A percentile compares a stretch with the other conserved stretches of the same genome.
These are phyloP conservation scores for Dromococcyx pavoninus DNA, from an alignment of 2,797 vertebrate genomes.

Conservation along the genomic window DNA sequence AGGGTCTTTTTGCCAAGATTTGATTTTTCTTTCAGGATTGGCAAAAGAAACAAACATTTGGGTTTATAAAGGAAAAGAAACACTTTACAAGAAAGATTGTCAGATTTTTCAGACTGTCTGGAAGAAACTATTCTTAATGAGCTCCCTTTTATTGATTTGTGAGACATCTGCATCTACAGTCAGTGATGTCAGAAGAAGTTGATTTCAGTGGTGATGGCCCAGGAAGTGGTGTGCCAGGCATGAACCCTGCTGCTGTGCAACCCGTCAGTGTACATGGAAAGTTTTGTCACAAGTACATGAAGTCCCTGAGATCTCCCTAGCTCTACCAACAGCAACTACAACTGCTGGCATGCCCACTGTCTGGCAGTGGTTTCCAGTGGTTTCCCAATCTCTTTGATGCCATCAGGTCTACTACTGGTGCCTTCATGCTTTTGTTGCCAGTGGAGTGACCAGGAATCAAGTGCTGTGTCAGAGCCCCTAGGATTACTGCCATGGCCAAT, in stretches of 20 bases:
- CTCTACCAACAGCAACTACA: neutral
- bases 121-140: neutral
- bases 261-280: neutral
- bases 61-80: neutral
- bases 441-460: neutral
- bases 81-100: neutral
- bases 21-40: neutral
- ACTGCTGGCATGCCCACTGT: neutral
- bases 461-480: neutral
- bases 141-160: neutral
- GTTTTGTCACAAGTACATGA: neutral
- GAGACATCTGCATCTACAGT: neutral
- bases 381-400: neutral
- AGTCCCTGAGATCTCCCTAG: neutral
- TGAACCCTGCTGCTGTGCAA: neutral
- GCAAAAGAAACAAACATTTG: neutral
- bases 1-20: neutral
- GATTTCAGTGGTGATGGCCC: neutral
- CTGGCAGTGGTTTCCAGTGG: neutral
- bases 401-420: neutral
- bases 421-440: neutral
- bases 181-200: neutral
- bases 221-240: neutral
- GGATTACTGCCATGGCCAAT: neutral
- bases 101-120: neutral